A percentile compares a stretch with the other conserved stretches of the same genome.
Evolutionary conservation across 92 coral and sea anemone genomes (phyloP).

Genomic region (Epizoanthus stellaris): DNA sequence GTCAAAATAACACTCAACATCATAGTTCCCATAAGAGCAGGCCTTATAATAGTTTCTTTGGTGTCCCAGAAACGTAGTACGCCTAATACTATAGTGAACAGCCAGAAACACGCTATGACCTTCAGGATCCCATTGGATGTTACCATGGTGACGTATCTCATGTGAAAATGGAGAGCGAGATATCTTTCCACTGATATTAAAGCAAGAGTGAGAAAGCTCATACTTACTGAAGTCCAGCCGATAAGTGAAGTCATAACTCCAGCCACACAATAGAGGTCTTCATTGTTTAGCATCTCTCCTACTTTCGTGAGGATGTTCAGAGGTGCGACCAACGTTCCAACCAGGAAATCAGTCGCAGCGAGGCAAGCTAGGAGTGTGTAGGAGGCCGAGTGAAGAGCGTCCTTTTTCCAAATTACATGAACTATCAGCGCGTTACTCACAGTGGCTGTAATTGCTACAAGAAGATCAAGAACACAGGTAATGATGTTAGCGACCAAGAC

Average conservation of each 20-base stretch:
- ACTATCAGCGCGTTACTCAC: not conserved
- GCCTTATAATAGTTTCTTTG: not conserved
- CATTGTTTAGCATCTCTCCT: not conserved
- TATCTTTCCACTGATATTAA: conserved; percentile 33
- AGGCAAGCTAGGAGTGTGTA: not conserved
- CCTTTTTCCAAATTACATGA: not conserved
- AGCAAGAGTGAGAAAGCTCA: not conserved
- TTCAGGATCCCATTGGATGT: conserved; percentile 21
- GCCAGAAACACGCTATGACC: conserved; percentile 3
- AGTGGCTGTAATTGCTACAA: not conserved
- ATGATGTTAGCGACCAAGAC: not conserved
- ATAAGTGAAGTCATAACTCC: not conserved
- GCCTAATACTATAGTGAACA: not conserved
- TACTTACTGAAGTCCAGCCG: not conserved
- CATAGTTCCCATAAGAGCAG: not conserved
- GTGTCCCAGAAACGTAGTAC: conserved; percentile 5
- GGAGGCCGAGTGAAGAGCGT: not conserved
- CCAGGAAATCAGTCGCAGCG: no score
- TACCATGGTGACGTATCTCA: conserved; percentile 33
- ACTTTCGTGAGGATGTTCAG: not conserved
- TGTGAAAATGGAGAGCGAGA: conserved; percentile 30
- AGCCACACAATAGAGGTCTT: not conserved
- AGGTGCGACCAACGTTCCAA: not conserved
- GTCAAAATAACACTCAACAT: not conserved
- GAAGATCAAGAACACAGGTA: not conserved